These are phyloP conservation scores for Desmophyllum pertusum DNA, from an alignment of 92 coral and sea anemone species.

Conservation along the genomic window DNA sequence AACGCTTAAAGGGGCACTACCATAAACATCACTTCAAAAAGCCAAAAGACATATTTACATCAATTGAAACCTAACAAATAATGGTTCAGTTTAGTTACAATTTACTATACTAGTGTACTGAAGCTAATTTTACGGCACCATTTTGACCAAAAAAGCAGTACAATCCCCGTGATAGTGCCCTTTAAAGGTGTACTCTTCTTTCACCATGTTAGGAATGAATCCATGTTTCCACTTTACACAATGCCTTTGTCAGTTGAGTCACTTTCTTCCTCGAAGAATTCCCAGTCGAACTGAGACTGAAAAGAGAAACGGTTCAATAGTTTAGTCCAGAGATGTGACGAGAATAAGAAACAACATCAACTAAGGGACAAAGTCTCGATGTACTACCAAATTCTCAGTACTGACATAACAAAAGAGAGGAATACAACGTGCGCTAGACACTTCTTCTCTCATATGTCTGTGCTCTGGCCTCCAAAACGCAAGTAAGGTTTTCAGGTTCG, in stretches of 20 bases:
- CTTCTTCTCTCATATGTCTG: too few relatives aligned
- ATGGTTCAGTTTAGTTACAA: too few relatives aligned
- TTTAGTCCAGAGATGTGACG: not conserved
- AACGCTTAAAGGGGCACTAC: not conserved
- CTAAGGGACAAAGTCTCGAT: too few relatives aligned
- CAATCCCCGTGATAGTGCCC: too few relatives aligned
- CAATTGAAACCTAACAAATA: too few relatives aligned
- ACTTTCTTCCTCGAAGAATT: conserved; percentile 29
- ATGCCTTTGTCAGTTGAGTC: not conserved
- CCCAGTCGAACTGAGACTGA: conserved; percentile 32
- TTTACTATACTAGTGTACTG: not conserved
- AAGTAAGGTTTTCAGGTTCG: too few relatives aligned
- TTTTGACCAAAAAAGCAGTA: not conserved
- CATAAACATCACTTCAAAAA: too few relatives aligned
- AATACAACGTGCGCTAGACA: too few relatives aligned
- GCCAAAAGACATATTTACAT: too few relatives aligned
- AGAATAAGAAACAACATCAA: not conserved
- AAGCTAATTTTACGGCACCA: not conserved
- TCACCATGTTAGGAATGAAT: not conserved
- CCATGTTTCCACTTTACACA: not conserved
- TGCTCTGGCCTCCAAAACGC: too few relatives aligned
- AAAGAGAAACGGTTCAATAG: not conserved
- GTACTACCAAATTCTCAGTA: not conserved
- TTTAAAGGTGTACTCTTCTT: not conserved
- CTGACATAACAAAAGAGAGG: not conserved